phyloP scores from a whole-genome alignment of 64 coral and sea anemone species.

The Montipora foliosa region DNA sequence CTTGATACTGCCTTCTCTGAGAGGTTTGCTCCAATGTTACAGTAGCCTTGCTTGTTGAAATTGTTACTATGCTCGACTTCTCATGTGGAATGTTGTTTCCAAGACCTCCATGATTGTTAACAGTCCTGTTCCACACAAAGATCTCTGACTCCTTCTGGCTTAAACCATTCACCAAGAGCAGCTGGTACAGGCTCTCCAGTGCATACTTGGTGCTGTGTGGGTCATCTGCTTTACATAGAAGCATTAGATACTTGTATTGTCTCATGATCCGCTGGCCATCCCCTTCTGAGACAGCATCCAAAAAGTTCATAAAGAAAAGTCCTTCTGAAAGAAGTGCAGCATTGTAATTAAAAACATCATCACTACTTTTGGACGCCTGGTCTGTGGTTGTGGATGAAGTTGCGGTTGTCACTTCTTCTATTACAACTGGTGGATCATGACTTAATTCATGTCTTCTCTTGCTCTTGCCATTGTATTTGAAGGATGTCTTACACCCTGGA shows the following conservation, averaged over 20 bases:
- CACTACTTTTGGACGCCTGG: background rate
- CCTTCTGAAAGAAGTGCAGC: background rate
- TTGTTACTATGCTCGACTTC: too few relatives aligned
- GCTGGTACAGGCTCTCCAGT: background rate
- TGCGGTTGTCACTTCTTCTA: constrained; percentile 5
- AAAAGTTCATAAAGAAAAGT: constrained; percentile 59
- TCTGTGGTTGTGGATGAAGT: constrained; percentile 12
- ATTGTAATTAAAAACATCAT: constrained; percentile 6
- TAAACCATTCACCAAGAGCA: constrained; percentile 12
- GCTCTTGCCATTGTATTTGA: constrained; percentile 75
- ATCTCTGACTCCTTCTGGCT: constrained; percentile 5
- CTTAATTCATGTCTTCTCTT: constrained; percentile 62
- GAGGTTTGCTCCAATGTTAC: too few relatives aligned
- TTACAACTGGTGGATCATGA: constrained; percentile 49
- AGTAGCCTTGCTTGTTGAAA: too few relatives aligned
- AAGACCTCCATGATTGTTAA: constrained; percentile 13
- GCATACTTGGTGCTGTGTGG: background rate
- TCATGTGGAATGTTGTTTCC: background rate
- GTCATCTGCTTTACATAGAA: background rate
- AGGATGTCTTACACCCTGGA: background rate
- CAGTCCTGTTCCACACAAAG: constrained; percentile 4
- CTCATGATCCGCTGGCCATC: background rate
- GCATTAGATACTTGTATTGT: background rate
- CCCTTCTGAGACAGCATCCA: constrained; percentile 3
- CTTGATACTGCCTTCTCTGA: too few relatives aligned